Conservation (phyloP, 2,888 invertebrate species). For the Sarcophaga variegata region DNA sequence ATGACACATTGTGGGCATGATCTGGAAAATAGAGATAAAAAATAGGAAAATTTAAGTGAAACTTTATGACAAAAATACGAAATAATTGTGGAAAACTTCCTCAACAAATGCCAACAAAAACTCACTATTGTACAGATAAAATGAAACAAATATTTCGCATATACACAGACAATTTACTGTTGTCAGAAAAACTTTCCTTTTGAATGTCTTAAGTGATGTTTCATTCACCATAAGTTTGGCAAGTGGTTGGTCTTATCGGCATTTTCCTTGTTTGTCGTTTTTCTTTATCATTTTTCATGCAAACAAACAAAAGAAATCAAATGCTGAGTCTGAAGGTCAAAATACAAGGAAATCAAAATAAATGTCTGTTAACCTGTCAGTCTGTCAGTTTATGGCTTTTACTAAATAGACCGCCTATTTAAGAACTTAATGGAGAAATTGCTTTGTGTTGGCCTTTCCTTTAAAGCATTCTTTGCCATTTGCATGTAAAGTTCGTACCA, state of each 20-base stretch:
- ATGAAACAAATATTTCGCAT: not conserved
- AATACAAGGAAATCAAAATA: not conserved
- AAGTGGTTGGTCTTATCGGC: not conserved
- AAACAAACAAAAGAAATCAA: not conserved
- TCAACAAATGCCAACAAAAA: not conserved
- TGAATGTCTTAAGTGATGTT: not conserved
- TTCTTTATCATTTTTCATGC: not conserved
- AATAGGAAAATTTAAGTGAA: constrained; percentile 19
- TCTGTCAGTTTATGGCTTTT: not conserved
- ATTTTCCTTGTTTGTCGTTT: not conserved
- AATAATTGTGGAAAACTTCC: not conserved
- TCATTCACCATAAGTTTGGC: not conserved
- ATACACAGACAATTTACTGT: not conserved
- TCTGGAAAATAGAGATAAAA: constrained; percentile 75
- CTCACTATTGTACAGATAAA: constrained; percentile 5
- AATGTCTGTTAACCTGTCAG: constrained; percentile 1
- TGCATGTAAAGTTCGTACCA: too few relatives aligned
- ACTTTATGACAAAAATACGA: not conserved
- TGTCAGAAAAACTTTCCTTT: not conserved
- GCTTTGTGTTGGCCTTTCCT: not conserved
- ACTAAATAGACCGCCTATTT: not conserved
- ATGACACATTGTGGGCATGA: constrained; percentile 93
- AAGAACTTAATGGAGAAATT: not conserved
- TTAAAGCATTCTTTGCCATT: not conserved
- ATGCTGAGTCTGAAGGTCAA: not conserved